Percentiles rank a stretch among this genome's conserved stretches.
phyloP scores from a whole-genome alignment of 2,888 invertebrate species.

The Punctoribates punctum region DNA sequence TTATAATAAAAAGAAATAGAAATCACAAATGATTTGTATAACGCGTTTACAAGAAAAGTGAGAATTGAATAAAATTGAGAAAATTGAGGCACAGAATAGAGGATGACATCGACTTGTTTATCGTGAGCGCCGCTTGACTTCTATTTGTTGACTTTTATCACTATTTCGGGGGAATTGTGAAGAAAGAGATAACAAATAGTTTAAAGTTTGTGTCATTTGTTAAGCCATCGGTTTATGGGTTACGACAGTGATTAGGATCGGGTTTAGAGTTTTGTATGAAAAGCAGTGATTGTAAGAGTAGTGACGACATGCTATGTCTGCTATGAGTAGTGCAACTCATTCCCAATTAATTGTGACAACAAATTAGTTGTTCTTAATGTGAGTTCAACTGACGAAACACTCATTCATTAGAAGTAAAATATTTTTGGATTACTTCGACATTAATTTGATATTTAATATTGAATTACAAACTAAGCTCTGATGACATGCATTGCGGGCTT shows the following conservation, averaged over 20 bases:
- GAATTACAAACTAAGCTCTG: too few relatives aligned
- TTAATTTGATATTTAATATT: too few relatives aligned
- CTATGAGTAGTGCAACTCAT: not conserved
- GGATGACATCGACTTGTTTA: conserved; percentile 14
- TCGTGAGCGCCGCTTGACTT: not conserved
- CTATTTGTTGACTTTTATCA: not conserved
- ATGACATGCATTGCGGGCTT: not conserved
- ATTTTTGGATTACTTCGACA: not conserved
- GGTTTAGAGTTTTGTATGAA: too few relatives aligned
- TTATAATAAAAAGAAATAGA: conserved; percentile 31
- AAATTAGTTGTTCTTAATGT: not conserved
- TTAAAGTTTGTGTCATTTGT: not conserved
- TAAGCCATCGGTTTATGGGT: not conserved
- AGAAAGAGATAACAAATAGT: not conserved
- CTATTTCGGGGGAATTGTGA: not conserved
- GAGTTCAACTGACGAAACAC: not conserved
- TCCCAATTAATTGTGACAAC: not conserved
- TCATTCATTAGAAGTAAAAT: not conserved
- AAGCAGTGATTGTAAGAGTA: not conserved
- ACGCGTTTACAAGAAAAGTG: conserved; percentile 8
- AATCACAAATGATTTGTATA: conserved; percentile 36
- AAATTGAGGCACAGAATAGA: conserved; percentile 18
- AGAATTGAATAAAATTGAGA: conserved; percentile 16
- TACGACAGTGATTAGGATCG: not conserved
- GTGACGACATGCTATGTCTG: not conserved